phyloP scores from a whole-genome alignment of 2,888 invertebrate species.

The Alloscopus bannaensis region DNA sequence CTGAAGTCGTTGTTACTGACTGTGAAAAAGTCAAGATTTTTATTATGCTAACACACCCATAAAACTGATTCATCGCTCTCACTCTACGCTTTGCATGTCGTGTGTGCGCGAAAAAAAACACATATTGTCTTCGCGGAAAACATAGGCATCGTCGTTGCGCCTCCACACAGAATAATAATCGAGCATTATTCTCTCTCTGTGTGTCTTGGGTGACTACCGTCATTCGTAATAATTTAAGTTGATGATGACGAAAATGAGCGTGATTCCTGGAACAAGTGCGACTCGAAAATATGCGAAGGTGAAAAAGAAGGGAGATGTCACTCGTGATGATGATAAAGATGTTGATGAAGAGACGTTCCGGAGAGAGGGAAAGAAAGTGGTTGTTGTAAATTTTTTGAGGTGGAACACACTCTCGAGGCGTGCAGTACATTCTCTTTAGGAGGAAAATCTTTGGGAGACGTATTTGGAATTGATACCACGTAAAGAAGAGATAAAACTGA shows the following conservation, averaged over 20 bases:
- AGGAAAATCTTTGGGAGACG: background rate
- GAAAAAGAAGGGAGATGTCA: constrained; percentile 36
- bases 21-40: too few relatives aligned
- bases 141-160: too few relatives aligned
- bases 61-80: too few relatives aligned
- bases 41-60: too few relatives aligned
- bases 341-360: constrained; percentile 27
- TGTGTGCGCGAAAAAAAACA: too few relatives aligned
- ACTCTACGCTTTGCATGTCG: too few relatives aligned
- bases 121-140: too few relatives aligned
- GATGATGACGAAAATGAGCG: constrained; percentile 17
- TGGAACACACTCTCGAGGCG: constrained; percentile 1
- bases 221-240: constrained; percentile 54
- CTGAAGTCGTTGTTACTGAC: too few relatives aligned
- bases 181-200: too few relatives aligned
- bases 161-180: too few relatives aligned
- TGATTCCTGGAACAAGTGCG: background rate
- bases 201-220: too few relatives aligned
- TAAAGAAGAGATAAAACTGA: background rate
- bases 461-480: background rate
- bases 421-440: too few relatives aligned
- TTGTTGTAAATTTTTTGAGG: background rate
- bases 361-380: constrained; percentile 8
- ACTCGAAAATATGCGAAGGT: background rate
- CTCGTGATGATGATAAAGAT: constrained; percentile 58